Base-by-base conservation (phyloP, 2,888 invertebrate genomes). In the Galerucella pusilla region DNA sequence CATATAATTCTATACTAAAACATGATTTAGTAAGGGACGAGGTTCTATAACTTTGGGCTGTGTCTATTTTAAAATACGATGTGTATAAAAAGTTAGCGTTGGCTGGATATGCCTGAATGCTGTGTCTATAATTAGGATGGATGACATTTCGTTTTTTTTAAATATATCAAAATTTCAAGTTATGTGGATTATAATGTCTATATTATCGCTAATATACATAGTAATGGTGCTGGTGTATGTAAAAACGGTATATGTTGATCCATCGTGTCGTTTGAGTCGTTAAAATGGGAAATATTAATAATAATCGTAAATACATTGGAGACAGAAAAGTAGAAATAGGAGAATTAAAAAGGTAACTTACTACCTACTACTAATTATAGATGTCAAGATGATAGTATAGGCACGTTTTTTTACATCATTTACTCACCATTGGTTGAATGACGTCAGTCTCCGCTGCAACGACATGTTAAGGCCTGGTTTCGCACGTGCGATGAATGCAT, bases 1-100 rank as follows among this genome's bases (percentile, higher is more conserved):
- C 81, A 82, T 80, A 84, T 57, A 57, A 10, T 20, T 35, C 35
- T 57, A 57, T 84, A 85, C 85, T 86, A 85, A 86, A 86, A 16
- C 84, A 84, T 86, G 85, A 86, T 86, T 84, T 85, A 86, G 74
- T 76, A 63, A 52, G 46, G 69, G 73, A 74, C 16, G 66, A 46
- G 57, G 45, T 16, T 54, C 42, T 71, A 20, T 6, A 71, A 64
- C 42, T 73, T 65, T 45, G 35, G 73, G 65, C 7, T 12, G 61
- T 9, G n/a, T n/a, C 52, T 52, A n/a, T 52, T 52, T 52, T 52
- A 52, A 52, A 52, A 14, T 52, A 52, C n/a, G n/a, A 52, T 52
- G 52, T n/a, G 52, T 52, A 5, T 10, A 6, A 14, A 49, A 49
- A 49, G 1, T 49, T 12, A 49, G 7, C 35, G 35, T 35, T 35